A percentile compares a stretch with the other conserved stretches of the same genome.
Conservation (phyloP, 2,113 vertebrate genomes). For the Gallinago undulata region DNA sequence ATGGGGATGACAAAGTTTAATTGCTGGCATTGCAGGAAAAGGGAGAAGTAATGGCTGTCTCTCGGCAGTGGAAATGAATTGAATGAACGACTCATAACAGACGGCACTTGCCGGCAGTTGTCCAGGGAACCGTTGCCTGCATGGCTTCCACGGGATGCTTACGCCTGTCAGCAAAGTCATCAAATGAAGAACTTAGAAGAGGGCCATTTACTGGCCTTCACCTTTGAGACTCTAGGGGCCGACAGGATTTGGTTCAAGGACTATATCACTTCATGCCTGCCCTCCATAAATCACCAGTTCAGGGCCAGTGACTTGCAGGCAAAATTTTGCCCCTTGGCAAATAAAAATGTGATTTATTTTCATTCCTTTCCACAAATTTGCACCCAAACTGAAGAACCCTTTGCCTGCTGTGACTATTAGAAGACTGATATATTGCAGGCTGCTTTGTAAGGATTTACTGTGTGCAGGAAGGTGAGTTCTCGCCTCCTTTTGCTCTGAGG, state of each 20-base stretch:
- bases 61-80: not conserved
- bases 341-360: constrained; percentile 38
- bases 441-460: constrained; percentile 7
- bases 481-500: not conserved
- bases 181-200: not conserved
- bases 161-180: not conserved
- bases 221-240: not conserved
- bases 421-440: not conserved
- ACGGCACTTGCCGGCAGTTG: not conserved
- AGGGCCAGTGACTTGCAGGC: constrained; percentile 1
- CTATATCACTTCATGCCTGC: not conserved
- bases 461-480: not conserved
- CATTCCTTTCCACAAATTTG: constrained; percentile 13
- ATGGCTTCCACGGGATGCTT: not conserved
- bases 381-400: not conserved
- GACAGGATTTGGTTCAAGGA: constrained; percentile 30
- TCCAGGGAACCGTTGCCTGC: not conserved
- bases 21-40: not conserved
- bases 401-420: not conserved
- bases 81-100: not conserved
- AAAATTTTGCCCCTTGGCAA: constrained; percentile 33
- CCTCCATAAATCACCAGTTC: constrained; percentile 25
- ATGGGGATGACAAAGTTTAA: not conserved
- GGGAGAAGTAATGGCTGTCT: not conserved
- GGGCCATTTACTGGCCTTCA: not conserved